Base-by-base conservation (phyloP, 2,888 invertebrate genomes). In the Melanargia galathea region DNA sequence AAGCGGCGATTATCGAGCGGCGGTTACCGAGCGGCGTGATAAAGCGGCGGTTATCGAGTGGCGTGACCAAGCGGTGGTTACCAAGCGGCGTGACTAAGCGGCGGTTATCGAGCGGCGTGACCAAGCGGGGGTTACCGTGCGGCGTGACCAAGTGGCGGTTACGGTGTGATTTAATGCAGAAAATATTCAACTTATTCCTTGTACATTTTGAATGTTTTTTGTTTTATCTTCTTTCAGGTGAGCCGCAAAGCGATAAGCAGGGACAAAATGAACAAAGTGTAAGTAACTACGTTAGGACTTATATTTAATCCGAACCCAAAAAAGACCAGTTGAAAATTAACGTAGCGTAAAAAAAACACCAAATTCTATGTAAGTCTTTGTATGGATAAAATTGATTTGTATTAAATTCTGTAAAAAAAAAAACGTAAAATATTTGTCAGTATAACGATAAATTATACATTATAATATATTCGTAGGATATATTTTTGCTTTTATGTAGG, bases 201-300 rank as follows among this genome's bases (percentile, higher is more conserved):
- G 43, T 43, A 7, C 2, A 46, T 22, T 46, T 22, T 13, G 5
- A 11, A 22, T 7, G 5, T 20, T 0, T 46, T 46, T 4, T 20
- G 2, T 40, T 38, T 10, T 0, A 22, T 46, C 5, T 20, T 3
- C 35, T 38, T 26, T 26, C 52, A 70, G 70, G 64, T 70, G 65
- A 66, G 60, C 62, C 62, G 68, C 56, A 64, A 65, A 60, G 62
- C 63, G 55, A 33, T 30, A 45, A 52, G 52, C 30, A 33, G 52
- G 18, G 49, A 49, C 59, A 56, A 61, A 38, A 62, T 38, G 40
- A 40, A 57, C 18, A 13, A 51, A 38, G n/a, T n/a, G n/a, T n/a
- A 51, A 20, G 16, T 51, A 26, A 58, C 24, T 45, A 10, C 20
- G 11, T 20, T 11, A 20, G 20, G 22, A 46, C 20, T 20, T n/a